Percentiles rank a stretch among this genome's conserved stretches.
These are phyloP conservation scores for Coelinius sp. DNA, from an alignment of 2,888 invertebrate genomes.

Conservation along the genomic window DNA sequence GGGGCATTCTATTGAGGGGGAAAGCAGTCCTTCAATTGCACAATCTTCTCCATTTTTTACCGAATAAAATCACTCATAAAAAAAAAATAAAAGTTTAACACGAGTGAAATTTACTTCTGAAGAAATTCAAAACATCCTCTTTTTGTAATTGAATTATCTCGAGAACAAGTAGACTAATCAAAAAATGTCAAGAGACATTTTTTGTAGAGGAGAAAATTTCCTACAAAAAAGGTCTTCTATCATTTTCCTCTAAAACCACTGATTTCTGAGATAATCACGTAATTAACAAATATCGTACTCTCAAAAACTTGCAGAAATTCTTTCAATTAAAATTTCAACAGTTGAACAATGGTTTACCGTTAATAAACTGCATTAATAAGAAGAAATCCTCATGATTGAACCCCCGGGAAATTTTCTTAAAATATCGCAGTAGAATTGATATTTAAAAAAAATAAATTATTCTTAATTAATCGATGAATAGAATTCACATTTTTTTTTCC, in stretches of 20 bases:
- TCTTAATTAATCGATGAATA: constrained; percentile 32
- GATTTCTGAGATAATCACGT: too few species aligned
- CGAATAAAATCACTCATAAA: not conserved
- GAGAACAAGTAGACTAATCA: too few species aligned
- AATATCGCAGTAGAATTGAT: not conserved
- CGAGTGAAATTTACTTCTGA: not conserved
- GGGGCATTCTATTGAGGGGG: constrained; percentile 5
- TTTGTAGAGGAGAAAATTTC: too few species aligned
- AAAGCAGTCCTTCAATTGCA: not conserved
- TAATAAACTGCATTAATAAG: not conserved
- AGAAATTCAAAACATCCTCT: too few species aligned
- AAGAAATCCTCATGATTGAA: not conserved
- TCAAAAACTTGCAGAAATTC: too few species aligned
- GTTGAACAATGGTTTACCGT: not conserved
- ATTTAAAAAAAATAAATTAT: constrained; percentile 6
- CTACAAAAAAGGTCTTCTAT: too few species aligned
- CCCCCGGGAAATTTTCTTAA: not conserved
- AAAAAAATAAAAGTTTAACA: too few species aligned
- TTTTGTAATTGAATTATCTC: too few species aligned
- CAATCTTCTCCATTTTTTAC: not conserved
- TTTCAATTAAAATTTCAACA: not conserved
- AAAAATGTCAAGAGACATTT: too few species aligned
- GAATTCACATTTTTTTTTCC: constrained; percentile 8
- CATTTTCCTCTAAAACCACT: too few species aligned
- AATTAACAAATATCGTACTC: too few species aligned